Percentiles rank a stretch among this genome's conserved stretches.
Conservation (phyloP, 2,888 invertebrate species). For the Sphecodes monilicornis region DNA sequence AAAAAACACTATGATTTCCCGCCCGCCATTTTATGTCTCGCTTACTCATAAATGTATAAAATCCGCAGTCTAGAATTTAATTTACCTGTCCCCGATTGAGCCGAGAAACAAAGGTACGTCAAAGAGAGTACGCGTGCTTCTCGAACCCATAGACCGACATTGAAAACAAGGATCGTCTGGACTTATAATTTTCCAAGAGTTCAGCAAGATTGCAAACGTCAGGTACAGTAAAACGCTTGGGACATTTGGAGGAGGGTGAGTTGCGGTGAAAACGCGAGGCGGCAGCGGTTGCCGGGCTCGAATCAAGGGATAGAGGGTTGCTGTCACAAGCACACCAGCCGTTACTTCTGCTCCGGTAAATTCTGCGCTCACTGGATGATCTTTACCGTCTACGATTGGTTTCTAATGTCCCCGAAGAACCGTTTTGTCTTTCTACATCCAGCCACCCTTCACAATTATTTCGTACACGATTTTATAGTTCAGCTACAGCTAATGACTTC, state of each 20-base stretch:
- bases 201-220: slow-evolving; percentile 82
- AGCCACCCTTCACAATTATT: slow-evolving; percentile 24
- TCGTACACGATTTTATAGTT: slow-evolving; percentile 4
- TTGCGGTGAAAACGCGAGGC: slow-evolving; percentile 77
- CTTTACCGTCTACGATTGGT: slow-evolving; percentile 75
- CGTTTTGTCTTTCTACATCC: slow-evolving; percentile 70
- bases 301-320: slow-evolving; percentile 70
- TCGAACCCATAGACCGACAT: slow-evolving; percentile 1
- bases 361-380: slow-evolving; percentile 74
- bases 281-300: slow-evolving; percentile 83
- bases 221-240: slow-evolving; percentile 76
- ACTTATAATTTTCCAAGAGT: slow-evolving; percentile 81
- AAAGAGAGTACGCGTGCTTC: not conserved
- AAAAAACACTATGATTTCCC: no score
- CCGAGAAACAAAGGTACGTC: not conserved
- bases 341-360: slow-evolving; percentile 77
- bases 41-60: not conserved
- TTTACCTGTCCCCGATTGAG: not conserved
- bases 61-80: not conserved
- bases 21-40: not conserved
- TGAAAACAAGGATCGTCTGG: slow-evolving; percentile 56
- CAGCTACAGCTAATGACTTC: slow-evolving; percentile 7
- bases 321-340: slow-evolving; percentile 78
- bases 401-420: slow-evolving; percentile 76
- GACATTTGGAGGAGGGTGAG: slow-evolving; percentile 70